Base-by-base conservation (phyloP, 2,888 invertebrate species). In the Mesorhabditis belari region DNA sequence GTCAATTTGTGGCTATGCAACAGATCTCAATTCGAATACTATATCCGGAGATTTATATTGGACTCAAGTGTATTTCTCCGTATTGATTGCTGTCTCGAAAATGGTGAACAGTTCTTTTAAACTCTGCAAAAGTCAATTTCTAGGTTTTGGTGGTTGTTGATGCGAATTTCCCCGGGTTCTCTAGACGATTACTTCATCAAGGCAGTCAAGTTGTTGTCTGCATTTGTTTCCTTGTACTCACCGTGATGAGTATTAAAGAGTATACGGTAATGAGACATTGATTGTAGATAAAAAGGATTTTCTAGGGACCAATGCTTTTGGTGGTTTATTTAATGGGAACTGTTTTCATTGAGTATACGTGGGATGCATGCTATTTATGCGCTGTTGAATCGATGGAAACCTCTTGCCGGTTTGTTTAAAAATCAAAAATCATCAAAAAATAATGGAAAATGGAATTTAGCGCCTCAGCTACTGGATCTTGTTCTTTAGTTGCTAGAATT, bases 361-460 rank as follows among this genome's bases (percentile, higher is more conserved):
- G 80, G 79, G 79, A 79, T 63, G 79, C 79, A 1, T 76, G 76
- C 55, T 78, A 79, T 60, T 65, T 79, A 9, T 77, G 77, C 54
- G 75, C 77, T 5, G 75, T 79, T 5, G 79, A 79, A 55, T 67
- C 71, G 19, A 75, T 77, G 73, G 75, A 78, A 52, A 78, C 77
- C 12, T 61, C 67, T 17, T 69, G 63, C 49, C 60, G 50, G 50
- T 21, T 27, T 21, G 19, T 17, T 12, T 35, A 12, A 9, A 17
- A 9, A 12, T 35, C 17, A 35, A 12, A 9, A 35, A 35, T 35
- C 35, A 35, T 12, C 17, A 17, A 35, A 35, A 35, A 35, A 35
- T 35, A 9, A 35, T 35, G 9, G 35, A n/a, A n/a, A n/a, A n/a
- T n/a, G n/a, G n/a, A n/a, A 21, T 63, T 69, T 57, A 55, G 77